Percentiles rank a stretch among this genome's conserved stretches.
Evolutionary conservation across 1,140 invertebrate species (phyloP).

Genomic region (Bombus impatiens): DNA sequence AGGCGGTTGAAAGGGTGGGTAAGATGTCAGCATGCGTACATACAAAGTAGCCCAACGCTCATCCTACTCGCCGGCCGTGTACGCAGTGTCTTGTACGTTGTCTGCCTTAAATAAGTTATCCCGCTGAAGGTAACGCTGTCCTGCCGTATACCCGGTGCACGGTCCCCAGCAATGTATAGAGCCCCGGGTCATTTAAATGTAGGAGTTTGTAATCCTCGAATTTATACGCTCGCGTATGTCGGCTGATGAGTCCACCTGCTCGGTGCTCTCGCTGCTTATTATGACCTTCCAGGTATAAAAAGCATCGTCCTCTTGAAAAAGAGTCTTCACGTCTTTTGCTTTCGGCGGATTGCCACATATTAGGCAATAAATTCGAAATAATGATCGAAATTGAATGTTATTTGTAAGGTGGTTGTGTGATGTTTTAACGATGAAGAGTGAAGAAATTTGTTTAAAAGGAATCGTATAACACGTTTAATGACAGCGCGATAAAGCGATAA

Average conservation of each 20-base stretch:
- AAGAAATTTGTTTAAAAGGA: too few relatives aligned
- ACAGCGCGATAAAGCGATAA: not conserved
- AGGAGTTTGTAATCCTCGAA: slow-evolving; percentile 33
- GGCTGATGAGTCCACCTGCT: not conserved
- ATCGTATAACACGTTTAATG: too few relatives aligned
- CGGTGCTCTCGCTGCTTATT: not conserved
- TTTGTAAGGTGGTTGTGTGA: not conserved
- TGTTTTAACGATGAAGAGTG: not conserved
- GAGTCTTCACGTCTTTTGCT: not conserved
- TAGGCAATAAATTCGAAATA: not conserved
- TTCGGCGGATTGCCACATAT: not conserved
- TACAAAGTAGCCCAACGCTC: slow-evolving; percentile 80
- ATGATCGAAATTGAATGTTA: not conserved
- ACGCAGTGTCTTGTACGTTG: slow-evolving; percentile 64
- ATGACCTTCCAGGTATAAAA: not conserved
- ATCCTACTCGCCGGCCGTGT: slow-evolving; percentile 49
- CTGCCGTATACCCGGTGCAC: slow-evolving; percentile 20
- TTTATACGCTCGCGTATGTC: slow-evolving; percentile 7
- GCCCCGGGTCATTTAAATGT: slow-evolving; percentile 34
- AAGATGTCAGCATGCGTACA: slow-evolving; percentile 82
- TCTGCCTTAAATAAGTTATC: slow-evolving; percentile 69
- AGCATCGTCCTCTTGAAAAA: not conserved
- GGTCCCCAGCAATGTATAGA: not conserved
- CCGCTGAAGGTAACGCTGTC: slow-evolving; percentile 33
- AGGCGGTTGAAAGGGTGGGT: slow-evolving; percentile 76